Conservation (phyloP, 2,113 vertebrate genomes). For the Triplophysa siluroides region DNA sequence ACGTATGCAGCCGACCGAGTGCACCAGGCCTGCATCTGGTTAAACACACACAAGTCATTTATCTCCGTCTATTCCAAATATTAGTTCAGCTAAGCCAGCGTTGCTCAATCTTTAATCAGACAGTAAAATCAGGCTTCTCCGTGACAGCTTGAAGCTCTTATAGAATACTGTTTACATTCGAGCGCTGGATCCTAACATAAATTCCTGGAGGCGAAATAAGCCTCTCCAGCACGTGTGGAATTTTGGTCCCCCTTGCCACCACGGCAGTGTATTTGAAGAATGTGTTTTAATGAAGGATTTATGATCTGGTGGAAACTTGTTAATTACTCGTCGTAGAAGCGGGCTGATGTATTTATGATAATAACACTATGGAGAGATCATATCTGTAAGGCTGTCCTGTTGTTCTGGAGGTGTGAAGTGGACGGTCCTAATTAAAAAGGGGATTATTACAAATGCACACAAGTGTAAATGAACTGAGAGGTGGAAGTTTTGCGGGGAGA, state of each 20-base stretch:
- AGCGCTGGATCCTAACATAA: conserved; percentile 56
- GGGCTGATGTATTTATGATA: conserved; percentile 65
- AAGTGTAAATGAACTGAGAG: conserved; percentile 43
- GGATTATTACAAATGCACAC: conserved; percentile 54
- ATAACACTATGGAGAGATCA: conserved; percentile 59
- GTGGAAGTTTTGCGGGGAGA: not conserved
- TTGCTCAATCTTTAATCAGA: conserved; percentile 65
- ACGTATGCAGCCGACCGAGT: conserved; percentile 17
- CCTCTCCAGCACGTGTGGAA: conserved; percentile 65
- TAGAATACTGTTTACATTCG: conserved; percentile 66
- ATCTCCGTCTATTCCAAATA: conserved; percentile 68
- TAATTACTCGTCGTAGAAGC: conserved; percentile 68
- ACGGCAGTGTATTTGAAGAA: conserved; percentile 50
- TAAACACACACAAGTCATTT: conserved; percentile 68
- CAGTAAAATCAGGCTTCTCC: conserved; percentile 54
- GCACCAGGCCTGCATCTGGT: conserved; percentile 58
- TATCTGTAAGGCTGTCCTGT: conserved; percentile 52
- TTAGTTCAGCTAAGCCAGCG: conserved; percentile 69
- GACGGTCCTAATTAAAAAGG: conserved; percentile 59
- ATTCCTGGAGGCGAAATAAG: conserved; percentile 61
- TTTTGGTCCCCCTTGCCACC: conserved; percentile 61
- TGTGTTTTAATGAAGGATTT: conserved; percentile 72
- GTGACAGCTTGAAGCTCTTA: conserved; percentile 64
- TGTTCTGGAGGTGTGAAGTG: conserved; percentile 58
- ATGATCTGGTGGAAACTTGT: conserved; percentile 64